Base-by-base conservation (phyloP, 2,888 invertebrate genomes). In the Patella caerulea region DNA sequence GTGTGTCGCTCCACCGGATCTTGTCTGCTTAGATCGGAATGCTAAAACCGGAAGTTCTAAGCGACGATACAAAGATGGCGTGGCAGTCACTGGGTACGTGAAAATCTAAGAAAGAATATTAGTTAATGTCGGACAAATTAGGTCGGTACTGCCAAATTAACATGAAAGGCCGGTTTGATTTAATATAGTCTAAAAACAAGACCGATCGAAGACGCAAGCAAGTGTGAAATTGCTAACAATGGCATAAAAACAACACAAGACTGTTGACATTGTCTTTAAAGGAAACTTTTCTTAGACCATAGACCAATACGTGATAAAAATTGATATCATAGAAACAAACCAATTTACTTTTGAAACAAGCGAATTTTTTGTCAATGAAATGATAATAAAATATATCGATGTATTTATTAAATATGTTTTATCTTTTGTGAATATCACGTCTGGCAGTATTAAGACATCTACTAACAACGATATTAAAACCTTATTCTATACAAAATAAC, bases 31-130 rank as follows among this genome's bases (percentile, higher is more conserved):
- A 65, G 65, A 65, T 5, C 24, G 65, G 65, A 65, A 65, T 65
- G 65, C 65, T 65, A 65, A 65, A 65, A 65, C 65, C 65, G 65
- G 65, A 65, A 65, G 65, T 65, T 65, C 65, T 65, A 65, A 65
- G 65, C 65, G 65, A 24, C 24, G 65, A 65, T 65, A 65, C 65
- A 65, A 65, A 65, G 65, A 65, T 65, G 65, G 65, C 65, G 65
- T 65, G 65, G 65, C 65, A 24, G 65, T 65, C 65, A 65, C 14
- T 65, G 65, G 24, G 65, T 65, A 24, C 65, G 65, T 65, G 65
- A 65, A 65, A 65, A 65, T 65, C 24, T 24, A 65, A 19, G 65
- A 24, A 45, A 24, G 65, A 65, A 65, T 65, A 65, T 65, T 65
- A 65, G 65, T 65, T 19, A 65, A 65, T 65, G 24, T 65, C 11